These are phyloP conservation scores for Corvus moneduloides DNA, from an alignment of 2,113 vertebrate species.

Conservation along the genomic window DNA sequence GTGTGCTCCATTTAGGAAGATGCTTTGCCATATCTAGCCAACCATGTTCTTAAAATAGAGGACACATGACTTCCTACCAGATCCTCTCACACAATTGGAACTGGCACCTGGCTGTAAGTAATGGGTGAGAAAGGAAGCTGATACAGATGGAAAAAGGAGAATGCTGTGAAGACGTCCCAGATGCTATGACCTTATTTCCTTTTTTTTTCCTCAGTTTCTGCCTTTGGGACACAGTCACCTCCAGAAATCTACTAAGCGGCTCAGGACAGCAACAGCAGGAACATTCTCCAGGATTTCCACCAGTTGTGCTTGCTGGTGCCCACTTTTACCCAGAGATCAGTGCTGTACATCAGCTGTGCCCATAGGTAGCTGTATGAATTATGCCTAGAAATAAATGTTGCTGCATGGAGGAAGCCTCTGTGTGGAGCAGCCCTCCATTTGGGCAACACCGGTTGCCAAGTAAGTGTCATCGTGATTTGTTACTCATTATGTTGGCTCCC, in stretches of 20 bases:
- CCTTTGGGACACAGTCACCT: not conserved
- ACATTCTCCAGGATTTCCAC: not conserved
- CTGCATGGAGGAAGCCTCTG: not conserved
- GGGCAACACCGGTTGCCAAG: not conserved
- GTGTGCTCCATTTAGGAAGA: not conserved
- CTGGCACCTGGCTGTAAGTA: not conserved
- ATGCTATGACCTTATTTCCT: not conserved
- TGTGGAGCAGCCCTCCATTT: not conserved
- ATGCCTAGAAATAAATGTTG: not conserved
- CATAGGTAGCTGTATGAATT: not conserved
- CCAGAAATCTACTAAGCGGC: not conserved
- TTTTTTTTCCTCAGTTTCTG: not conserved
- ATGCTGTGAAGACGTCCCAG: not conserved
- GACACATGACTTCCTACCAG: not conserved
- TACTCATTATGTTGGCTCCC: not conserved
- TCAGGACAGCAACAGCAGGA: not conserved
- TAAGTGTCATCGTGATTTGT: not conserved
- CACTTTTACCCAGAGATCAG: not conserved
- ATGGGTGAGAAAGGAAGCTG: not conserved
- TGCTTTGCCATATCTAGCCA: not conserved
- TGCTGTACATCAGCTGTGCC: not conserved
- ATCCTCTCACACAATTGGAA: not conserved
- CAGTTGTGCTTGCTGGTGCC: not conserved
- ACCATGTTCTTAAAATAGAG: not conserved
- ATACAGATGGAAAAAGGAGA: not conserved